Conservation (phyloP, 2,113 vertebrate species). For the Neotoma lepida region DNA sequence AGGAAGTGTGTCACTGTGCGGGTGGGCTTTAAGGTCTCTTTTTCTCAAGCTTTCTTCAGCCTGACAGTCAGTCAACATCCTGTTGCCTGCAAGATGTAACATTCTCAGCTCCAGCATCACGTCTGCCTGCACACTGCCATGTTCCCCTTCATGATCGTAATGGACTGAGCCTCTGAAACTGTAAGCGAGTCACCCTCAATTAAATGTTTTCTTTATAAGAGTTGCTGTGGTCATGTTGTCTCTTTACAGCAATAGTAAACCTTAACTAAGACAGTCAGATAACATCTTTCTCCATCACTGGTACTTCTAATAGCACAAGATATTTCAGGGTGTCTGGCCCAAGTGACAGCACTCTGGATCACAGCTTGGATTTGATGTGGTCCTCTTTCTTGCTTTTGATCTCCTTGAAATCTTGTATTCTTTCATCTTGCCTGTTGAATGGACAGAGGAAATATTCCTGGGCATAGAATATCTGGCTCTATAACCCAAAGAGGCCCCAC, state of each 20-base stretch:
- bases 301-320: background rate
- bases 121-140: background rate
- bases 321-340: background rate
- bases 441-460: background rate
- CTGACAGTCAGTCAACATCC: background rate
- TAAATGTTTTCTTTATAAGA: background rate
- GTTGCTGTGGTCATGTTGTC: background rate
- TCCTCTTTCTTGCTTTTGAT: background rate
- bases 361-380: background rate
- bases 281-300: background rate
- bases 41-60: background rate
- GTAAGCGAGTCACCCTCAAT: background rate
- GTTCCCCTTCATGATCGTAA: background rate
- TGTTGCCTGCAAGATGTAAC: background rate
- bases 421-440: background rate
- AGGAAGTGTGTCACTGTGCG: background rate
- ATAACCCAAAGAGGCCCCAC: background rate
- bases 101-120: background rate
- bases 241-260: background rate
- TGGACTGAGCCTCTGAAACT: background rate
- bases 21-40: background rate
- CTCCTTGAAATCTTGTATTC: background rate
- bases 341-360: background rate
- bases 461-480: background rate
- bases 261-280: background rate